These are phyloP conservation scores for Agonum fuliginosum DNA, from an alignment of 2,888 invertebrate species.

Conservation along the genomic window DNA sequence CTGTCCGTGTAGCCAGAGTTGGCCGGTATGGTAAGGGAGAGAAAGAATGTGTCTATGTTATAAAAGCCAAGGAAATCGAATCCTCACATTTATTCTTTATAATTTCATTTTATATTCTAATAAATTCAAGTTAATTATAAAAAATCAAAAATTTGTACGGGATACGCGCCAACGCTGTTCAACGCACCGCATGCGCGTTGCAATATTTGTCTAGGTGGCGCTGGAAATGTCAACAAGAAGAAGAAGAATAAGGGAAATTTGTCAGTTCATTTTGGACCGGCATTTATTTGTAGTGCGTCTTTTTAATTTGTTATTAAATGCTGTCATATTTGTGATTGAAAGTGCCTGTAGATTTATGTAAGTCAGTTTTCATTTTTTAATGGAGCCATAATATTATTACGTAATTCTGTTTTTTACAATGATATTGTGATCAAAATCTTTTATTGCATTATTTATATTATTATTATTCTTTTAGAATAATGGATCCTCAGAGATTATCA, in stretches of 20 bases:
- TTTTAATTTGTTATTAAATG: slow-evolving; percentile 56
- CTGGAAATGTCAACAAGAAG: slow-evolving; percentile 46
- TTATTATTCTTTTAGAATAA: slow-evolving; percentile 47
- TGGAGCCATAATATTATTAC: not conserved
- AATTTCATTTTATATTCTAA: no score
- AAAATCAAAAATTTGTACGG: no score
- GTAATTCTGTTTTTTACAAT: slow-evolving; percentile 21
- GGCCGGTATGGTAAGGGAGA: no score
- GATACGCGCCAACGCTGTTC: no score
- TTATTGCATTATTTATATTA: slow-evolving; percentile 7
- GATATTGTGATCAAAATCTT: not conserved
- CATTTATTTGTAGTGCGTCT: slow-evolving; percentile 57
- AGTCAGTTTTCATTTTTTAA: slow-evolving; percentile 5
- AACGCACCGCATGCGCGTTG: no score
- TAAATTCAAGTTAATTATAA: no score
- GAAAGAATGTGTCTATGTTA: no score
- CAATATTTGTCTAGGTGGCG: slow-evolving; percentile 8
- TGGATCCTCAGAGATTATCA: slow-evolving; percentile 50
- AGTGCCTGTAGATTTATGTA: slow-evolving; percentile 57
- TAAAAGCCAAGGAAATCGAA: no score
- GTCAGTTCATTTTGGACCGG: slow-evolving; percentile 41
- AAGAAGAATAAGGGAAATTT: slow-evolving; percentile 39
- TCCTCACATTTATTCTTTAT: no score
- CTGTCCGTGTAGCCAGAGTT: no score
- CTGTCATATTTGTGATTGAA: slow-evolving; percentile 55